phyloP scores from a whole-genome alignment of 2,113 vertebrate species.

The Coptodon rendalli region DNA sequence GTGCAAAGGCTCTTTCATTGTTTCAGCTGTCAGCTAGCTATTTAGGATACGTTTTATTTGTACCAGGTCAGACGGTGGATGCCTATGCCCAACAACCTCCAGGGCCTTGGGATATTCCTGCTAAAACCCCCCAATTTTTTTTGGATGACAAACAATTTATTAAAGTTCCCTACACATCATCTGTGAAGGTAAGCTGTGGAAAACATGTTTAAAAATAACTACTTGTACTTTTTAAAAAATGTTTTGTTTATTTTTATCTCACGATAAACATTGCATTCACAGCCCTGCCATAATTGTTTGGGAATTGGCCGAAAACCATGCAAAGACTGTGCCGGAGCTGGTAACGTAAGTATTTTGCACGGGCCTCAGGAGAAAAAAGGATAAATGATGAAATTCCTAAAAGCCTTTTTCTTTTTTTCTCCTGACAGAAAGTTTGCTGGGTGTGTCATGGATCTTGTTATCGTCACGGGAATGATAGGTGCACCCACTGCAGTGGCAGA shows the following conservation, averaged over 20 bases:
- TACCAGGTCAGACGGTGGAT: conserved; percentile 67
- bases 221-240: rapidly evolving
- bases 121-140: conserved; percentile 59
- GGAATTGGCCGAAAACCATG: conserved; percentile 69
- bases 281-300: conserved; percentile 69
- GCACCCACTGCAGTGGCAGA: conserved; percentile 63
- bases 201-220: background rate
- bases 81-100: conserved; percentile 50
- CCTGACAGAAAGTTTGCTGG: conserved; percentile 70
- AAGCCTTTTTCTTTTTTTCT: background rate
- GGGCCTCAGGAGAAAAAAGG: background rate
- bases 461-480: conserved; percentile 31
- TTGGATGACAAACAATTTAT: conserved; percentile 40
- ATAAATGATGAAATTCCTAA: background rate
- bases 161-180: conserved; percentile 72
- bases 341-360: conserved; percentile 65
- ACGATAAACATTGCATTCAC: background rate
- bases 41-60: background rate
- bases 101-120: conserved; percentile 69
- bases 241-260: background rate
- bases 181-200: conserved; percentile 61
- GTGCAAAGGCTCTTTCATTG: background rate
- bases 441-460: conserved; percentile 71
- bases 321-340: conserved; percentile 61
- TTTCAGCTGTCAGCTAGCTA: background rate